phyloP scores from a whole-genome alignment of 2,113 vertebrate genomes.

The Ceuthmochares aereus region DNA sequence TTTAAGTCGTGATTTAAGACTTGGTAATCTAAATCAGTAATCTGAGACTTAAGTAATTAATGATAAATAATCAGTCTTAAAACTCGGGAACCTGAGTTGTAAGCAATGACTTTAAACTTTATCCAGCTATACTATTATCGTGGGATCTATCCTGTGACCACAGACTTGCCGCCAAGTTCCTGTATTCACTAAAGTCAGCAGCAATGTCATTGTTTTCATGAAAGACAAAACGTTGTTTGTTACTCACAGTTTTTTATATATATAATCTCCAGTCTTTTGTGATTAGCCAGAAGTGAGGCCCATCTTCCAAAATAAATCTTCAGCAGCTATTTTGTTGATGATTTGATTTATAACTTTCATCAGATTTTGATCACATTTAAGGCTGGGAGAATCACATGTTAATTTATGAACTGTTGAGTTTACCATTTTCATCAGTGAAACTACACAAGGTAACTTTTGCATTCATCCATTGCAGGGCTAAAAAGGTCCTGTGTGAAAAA shows the following conservation, averaged over 20 bases:
- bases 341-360: not conserved
- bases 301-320: not conserved
- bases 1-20: not conserved
- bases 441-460: not conserved
- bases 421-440: not conserved
- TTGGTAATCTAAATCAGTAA: not conserved
- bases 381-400: too few relatives aligned
- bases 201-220: not conserved
- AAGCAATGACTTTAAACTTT: not conserved
- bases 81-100: not conserved
- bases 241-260: not conserved
- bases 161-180: not conserved
- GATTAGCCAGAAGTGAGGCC: not conserved
- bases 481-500: not conserved
- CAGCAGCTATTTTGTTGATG: not conserved
- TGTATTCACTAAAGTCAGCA: not conserved
- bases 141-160: not conserved
- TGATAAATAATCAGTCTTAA: not conserved
- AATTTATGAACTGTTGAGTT: not conserved
- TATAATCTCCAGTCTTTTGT: not conserved
- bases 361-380: not conserved
- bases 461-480: not conserved
- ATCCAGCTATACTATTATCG: not conserved
- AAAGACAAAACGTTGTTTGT: not conserved
- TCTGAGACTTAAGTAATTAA: not conserved